phyloP scores from a whole-genome alignment of 2,797 vertebrate species.

The Melanogrammus aeglefinus region DNA sequence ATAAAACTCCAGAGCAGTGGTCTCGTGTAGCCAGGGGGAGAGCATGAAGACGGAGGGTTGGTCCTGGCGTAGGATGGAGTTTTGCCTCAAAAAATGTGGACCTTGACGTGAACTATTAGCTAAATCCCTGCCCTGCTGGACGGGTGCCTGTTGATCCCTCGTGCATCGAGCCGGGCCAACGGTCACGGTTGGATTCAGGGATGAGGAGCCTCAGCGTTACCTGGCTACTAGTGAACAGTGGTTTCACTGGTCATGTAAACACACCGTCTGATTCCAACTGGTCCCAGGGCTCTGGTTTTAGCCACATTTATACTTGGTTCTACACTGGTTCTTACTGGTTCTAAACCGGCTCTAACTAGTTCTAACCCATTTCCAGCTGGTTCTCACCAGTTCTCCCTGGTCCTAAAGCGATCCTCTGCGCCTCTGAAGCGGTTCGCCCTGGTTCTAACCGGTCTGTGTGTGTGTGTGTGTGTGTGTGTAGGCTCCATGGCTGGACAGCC shows the following conservation, averaged over 20 bases:
- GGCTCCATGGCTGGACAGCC: slow-evolving; percentile 88
- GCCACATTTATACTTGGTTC: background rate
- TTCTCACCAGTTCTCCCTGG: background rate
- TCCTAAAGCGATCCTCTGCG: background rate
- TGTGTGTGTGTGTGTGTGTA: slow-evolving; percentile 49
- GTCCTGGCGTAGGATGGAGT: too few relatives aligned
- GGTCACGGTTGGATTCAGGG: too few relatives aligned
- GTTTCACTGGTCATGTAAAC: background rate
- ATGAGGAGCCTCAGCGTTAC: too few relatives aligned
- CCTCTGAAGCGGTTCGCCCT: background rate
- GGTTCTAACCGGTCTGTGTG: background rate
- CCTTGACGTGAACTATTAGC: too few relatives aligned
- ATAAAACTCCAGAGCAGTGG: too few relatives aligned
- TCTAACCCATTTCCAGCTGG: background rate
- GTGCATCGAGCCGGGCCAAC: too few relatives aligned
- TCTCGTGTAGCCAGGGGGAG: too few relatives aligned
- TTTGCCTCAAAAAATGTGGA: too few relatives aligned
- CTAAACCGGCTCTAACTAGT: background rate
- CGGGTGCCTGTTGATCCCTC: too few relatives aligned
- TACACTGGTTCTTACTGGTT: background rate
- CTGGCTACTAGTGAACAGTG: too few relatives aligned
- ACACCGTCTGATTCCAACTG: background rate
- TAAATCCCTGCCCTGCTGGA: too few relatives aligned
- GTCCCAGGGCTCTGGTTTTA: background rate
- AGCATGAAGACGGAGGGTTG: too few relatives aligned